Evolutionary conservation across 2,888 invertebrate species (phyloP), one percentile per base, ranked within the genome.

Genomic region (Palloptera scutellata): DNA sequence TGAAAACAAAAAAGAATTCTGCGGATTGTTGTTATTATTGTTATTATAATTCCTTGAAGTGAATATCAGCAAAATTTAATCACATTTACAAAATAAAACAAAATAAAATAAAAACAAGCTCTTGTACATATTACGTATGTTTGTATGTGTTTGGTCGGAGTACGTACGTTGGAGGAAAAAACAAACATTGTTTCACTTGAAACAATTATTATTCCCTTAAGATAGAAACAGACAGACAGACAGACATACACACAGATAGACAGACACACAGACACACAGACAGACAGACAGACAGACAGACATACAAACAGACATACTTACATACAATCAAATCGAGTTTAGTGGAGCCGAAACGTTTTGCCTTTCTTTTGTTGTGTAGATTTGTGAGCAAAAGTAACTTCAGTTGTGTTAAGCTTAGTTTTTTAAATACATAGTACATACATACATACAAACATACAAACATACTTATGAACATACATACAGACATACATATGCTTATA

Each of bases 11-110:
- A 76, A 80, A 77, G 80, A 81, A 81, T 81, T 81, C 81, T 82
- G 81, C 80, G 80, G 81, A 81, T 82, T 81, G 82, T 81, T 81
- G 81, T 81, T 82, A 81, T 82, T 81, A 81, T 81, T 81, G 82
- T 81, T 81, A 81, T 81, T 81, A 81, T 82, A 81, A 81, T 81
- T 81, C 81, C 82, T 82, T 82, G 81, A 81, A 82, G 81, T 81
- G 81, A 78, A 79, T 81, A 81, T 81, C 81, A 81, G 82, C 79
- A 74, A 79, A 81, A 81, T 79, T 80, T 81, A 82, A 81, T 81
- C 79, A 80, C 77, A 74, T 77, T 79, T 75, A 51, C 59, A 64
- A 64, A 51, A 61, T 51, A 61, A 41, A 61, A 45, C 19, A 10
- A 60, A 60, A 66, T n/a, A 66, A 48, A 45, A 48, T n/a, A 45